phyloP scores from a whole-genome alignment of 2,888 invertebrate species.

The Tiphia femorata region DNA sequence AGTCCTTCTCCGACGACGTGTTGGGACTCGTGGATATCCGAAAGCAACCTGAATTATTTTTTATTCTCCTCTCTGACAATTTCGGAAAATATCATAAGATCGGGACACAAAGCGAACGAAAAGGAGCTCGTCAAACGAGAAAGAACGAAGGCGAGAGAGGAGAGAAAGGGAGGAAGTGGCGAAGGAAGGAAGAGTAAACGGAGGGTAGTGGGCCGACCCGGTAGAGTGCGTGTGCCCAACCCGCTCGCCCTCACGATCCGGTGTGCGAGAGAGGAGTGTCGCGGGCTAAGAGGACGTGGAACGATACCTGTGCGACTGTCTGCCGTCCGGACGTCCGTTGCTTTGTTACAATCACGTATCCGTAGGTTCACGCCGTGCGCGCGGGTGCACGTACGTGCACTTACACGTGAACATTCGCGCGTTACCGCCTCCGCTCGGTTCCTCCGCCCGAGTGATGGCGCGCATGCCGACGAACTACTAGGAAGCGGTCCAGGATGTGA shows the following conservation, averaged over 20 bases:
- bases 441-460: too few species aligned
- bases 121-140: constrained; percentile 14
- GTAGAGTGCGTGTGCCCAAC: constrained; percentile 19
- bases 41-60: too few species aligned
- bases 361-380: constrained; percentile 44
- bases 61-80: too few species aligned
- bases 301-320: constrained; percentile 69
- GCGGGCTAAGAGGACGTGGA: constrained; percentile 55
- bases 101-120: constrained; percentile 18
- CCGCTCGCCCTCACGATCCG: too few species aligned
- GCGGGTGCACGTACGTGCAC: constrained; percentile 27
- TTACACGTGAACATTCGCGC: too few species aligned
- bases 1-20: too few species aligned
- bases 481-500: constrained; percentile 63
- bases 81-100: too few species aligned
- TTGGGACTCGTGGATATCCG: too few species aligned
- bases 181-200: constrained; percentile 15
- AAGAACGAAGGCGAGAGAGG: constrained; percentile 29
- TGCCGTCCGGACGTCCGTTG: constrained; percentile 68
- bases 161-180: constrained; percentile 18
- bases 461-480: constrained; percentile 31
- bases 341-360: constrained; percentile 69
- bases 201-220: constrained; percentile 16
- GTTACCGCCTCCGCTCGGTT: too few species aligned
- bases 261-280: constrained; percentile 43